Evolutionary conservation across 2,888 invertebrate species (phyloP).

Genomic region (Drosophila leonis): DNA sequence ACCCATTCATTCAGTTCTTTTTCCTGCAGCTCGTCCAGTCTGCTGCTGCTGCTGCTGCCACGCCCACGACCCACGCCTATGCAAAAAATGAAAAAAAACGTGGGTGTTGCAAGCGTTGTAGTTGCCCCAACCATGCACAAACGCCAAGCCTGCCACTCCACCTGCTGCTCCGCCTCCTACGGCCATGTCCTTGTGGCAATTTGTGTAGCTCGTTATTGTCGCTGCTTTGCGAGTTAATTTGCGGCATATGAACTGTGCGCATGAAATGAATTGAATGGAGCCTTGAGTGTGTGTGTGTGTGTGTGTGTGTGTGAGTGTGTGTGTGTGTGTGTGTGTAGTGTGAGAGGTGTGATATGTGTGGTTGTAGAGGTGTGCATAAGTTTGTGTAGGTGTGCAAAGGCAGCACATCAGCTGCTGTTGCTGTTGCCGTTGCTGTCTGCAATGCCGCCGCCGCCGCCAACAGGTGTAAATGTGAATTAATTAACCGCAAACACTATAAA

Average conservation of each 20-base stretch:
- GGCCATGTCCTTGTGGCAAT: conserved; percentile 48
- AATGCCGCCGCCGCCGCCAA: conserved; percentile 57
- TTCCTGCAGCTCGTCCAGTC: conserved; percentile 5
- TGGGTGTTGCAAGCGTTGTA: conserved; percentile 24
- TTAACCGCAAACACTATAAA: conserved; percentile 85
- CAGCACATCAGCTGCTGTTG: conserved; percentile 2
- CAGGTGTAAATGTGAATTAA: conserved; percentile 85
- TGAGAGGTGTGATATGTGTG: conserved; percentile 43
- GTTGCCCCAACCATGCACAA: conserved; percentile 6
- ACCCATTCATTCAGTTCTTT: conserved; percentile 7
- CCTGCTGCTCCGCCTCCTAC: neutral
- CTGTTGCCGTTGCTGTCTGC: conserved; percentile 43
- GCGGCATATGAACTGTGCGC: conserved; percentile 74
- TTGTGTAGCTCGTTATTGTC: conserved; percentile 61
- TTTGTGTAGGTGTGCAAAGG: conserved; percentile 3
- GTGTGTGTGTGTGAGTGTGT: conserved; percentile 5
- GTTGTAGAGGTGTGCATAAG: conserved; percentile 8
- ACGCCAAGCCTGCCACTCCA: conserved; percentile 8
- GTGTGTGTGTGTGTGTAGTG: conserved; percentile 14
- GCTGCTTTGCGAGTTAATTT: conserved; percentile 73
- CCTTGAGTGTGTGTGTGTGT: conserved; percentile 3
- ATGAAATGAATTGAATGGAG: conserved; percentile 60
- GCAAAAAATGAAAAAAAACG: conserved; percentile 6
- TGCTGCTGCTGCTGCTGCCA: conserved; percentile 30
- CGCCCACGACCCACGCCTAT: conserved; percentile 49